Evolutionary conservation across 2,797 vertebrate genomes (phyloP).

Genomic region (Coracias cyanogaster): DNA sequence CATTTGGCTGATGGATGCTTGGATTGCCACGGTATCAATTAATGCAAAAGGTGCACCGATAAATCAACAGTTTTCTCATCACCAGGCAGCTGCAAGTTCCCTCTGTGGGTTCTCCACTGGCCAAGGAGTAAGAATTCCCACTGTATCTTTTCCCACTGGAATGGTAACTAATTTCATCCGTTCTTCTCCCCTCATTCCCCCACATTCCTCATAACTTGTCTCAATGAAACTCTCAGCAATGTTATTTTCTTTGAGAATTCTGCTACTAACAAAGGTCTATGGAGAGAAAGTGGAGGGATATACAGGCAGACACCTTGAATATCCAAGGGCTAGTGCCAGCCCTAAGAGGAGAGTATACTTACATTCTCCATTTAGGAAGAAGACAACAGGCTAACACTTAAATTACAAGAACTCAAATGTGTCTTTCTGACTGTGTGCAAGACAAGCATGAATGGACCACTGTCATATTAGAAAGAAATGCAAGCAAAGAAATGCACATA

Average conservation of each 20-base stretch:
- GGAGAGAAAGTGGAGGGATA: background rate
- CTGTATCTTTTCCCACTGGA: background rate
- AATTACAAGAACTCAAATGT: background rate
- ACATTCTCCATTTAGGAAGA: background rate
- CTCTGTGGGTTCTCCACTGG: background rate
- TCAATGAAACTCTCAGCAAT: background rate
- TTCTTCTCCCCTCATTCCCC: background rate
- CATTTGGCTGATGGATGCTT: background rate
- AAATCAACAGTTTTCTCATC: background rate
- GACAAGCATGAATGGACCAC: background rate
- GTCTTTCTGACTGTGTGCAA: background rate
- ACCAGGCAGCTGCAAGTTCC: background rate
- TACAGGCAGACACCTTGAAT: background rate
- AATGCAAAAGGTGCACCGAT: background rate
- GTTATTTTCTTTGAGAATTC: background rate
- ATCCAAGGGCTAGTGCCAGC: fast-evolving
- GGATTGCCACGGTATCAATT: background rate
- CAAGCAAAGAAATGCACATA: background rate
- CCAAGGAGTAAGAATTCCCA: background rate
- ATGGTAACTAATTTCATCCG: background rate
- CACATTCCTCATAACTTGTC: background rate
- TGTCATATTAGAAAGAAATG: background rate
- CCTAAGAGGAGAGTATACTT: background rate
- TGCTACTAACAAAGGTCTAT: background rate
- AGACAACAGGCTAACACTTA: background rate